Evolutionary conservation across 2,797 vertebrate species (phyloP).

Genomic region (Phyllotis vaccarum): DNA sequence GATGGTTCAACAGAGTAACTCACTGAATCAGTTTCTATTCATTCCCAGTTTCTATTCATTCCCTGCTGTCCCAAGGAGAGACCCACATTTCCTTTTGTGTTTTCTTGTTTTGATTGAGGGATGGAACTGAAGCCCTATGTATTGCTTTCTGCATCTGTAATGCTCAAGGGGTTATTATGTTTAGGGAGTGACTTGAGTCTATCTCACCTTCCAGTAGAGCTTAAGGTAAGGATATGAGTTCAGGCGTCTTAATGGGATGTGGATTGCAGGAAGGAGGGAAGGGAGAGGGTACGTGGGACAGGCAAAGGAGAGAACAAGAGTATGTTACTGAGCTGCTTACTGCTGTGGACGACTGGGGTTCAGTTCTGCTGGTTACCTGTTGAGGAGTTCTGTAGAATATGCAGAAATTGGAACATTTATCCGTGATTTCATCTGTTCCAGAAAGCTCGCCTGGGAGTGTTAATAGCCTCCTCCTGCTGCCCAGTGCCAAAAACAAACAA

Average conservation of each 20-base stretch:
- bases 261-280: neutral
- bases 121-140: neutral
- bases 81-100: neutral
- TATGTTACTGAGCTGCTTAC: neutral
- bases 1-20: neutral
- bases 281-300: neutral
- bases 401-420: neutral
- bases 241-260: neutral
- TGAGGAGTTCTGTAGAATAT: neutral
- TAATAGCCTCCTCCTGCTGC: neutral
- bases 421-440: neutral
- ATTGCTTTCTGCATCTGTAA: constrained; percentile 19
- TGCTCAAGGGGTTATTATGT: neutral
- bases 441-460: neutral
- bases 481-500: neutral
- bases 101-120: neutral
- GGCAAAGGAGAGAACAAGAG: neutral
- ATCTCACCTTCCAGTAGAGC: neutral
- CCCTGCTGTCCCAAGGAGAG: neutral
- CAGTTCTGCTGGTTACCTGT: neutral
- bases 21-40: neutral
- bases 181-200: constrained; percentile 15
- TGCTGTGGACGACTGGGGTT: neutral
- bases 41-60: neutral
- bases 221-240: neutral